These are phyloP conservation scores for Hypomecis punctinalis DNA, from an alignment of 2,888 invertebrate species.

Conservation along the genomic window DNA sequence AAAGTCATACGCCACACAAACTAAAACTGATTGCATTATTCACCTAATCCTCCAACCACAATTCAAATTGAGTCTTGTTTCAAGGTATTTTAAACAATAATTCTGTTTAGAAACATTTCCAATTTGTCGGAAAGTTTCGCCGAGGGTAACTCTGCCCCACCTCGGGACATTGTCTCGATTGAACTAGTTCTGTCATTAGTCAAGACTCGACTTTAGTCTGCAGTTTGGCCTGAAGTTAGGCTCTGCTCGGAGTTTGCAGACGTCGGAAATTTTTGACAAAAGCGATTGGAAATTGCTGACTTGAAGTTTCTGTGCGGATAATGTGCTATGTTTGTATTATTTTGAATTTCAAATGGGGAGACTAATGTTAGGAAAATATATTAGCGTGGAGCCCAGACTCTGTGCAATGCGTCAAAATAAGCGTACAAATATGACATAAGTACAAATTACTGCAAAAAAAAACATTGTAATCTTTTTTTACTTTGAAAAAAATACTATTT, in stretches of 20 bases:
- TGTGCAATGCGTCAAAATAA: too few species aligned
- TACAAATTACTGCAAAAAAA: too few species aligned
- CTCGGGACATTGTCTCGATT: constrained; percentile 8
- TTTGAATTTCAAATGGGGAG: too few species aligned
- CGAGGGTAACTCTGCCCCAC: constrained; percentile 15
- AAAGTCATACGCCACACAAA: neutral
- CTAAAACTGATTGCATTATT: neutral
- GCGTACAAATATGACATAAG: too few species aligned
- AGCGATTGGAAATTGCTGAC: too few species aligned
- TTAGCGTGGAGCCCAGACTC: too few species aligned
- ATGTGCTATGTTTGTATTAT: too few species aligned
- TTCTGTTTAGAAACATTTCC: constrained; percentile 21
- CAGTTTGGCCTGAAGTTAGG: neutral
- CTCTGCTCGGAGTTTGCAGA: neutral
- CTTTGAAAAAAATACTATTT: too few species aligned
- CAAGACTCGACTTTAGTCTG: constrained; percentile 6
- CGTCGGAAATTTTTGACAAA: too few species aligned
- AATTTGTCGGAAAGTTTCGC: constrained; percentile 19
- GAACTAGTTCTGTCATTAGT: constrained; percentile 19
- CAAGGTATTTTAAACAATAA: constrained; percentile 13
- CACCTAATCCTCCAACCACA: constrained; percentile 5
- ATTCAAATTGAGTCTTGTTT: constrained; percentile 12
- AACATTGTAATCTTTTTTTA: too few species aligned
- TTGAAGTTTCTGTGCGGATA: too few species aligned
- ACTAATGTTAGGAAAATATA: too few species aligned